A percentile compares a stretch with the other conserved stretches of the same genome.
Evolutionary conservation across 1,140 invertebrate genomes (phyloP).

Genomic region (Panulirus ornatus): DNA sequence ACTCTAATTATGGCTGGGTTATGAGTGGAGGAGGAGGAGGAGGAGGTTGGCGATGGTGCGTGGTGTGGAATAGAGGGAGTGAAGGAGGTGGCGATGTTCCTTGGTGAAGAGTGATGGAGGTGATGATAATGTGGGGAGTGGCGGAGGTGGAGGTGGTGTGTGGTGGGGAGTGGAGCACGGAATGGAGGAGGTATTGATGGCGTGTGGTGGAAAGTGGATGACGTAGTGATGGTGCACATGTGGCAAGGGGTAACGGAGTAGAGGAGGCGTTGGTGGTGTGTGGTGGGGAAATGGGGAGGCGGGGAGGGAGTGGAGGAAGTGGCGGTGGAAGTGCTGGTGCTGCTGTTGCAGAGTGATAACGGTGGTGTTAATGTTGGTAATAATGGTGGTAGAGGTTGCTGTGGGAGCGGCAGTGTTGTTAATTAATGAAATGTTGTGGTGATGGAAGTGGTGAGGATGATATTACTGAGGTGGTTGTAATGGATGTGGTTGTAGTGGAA

Average conservation of each 20-base stretch:
- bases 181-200: not conserved
- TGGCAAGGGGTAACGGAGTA: too few relatives aligned
- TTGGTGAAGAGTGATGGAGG: not conserved
- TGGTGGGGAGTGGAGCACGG: too few relatives aligned
- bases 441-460: not conserved
- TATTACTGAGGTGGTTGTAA: too few relatives aligned
- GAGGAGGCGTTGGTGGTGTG: too few relatives aligned
- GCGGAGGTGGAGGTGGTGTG: not conserved
- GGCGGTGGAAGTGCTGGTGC: too few relatives aligned
- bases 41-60: not conserved
- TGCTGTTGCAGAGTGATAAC: too few relatives aligned
- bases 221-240: not conserved
- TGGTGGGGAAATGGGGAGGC: too few relatives aligned
- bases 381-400: not conserved
- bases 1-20: conserved; percentile 57
- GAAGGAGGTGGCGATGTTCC: not conserved
- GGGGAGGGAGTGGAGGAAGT: too few relatives aligned
- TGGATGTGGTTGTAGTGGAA: too few relatives aligned
- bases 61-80: not conserved
- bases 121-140: not conserved
- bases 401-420: not conserved
- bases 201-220: not conserved
- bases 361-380: not conserved
- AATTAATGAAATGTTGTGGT: too few relatives aligned
- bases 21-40: conserved; percentile 22